A percentile compares a stretch with the other conserved stretches of the same genome.
Evolutionary conservation across 2,113 vertebrate genomes (phyloP).

Genomic region (Plestiodon gilberti): DNA sequence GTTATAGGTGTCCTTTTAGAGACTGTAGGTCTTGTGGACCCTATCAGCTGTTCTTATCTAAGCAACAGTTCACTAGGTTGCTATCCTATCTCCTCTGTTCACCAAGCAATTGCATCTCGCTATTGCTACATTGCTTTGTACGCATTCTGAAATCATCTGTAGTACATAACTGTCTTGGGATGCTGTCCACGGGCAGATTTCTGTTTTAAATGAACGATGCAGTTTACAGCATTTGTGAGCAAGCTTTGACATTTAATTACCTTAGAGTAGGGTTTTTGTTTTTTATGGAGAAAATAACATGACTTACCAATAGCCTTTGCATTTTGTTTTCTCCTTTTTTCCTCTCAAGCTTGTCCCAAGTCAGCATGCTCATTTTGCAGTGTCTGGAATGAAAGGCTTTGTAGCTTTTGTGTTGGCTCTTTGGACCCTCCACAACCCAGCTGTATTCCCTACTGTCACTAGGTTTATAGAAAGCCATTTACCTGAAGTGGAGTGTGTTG

Average conservation of each 20-base stretch:
- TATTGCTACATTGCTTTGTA: not conserved
- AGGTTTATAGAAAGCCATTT: conserved; percentile 17
- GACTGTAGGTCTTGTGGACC: not conserved
- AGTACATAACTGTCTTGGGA: not conserved
- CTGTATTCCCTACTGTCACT: not conserved
- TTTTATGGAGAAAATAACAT: not conserved
- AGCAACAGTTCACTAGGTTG: not conserved
- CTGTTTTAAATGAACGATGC: not conserved
- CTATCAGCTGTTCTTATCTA: not conserved
- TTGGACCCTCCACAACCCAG: not conserved
- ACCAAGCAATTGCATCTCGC: not conserved
- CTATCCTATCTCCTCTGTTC: not conserved
- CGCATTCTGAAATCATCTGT: not conserved
- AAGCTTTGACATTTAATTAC: not conserved
- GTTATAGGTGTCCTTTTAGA: not conserved
- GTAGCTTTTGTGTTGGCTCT: not conserved
- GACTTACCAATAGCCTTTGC: not conserved
- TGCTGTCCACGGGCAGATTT: not conserved
- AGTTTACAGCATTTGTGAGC: not conserved
- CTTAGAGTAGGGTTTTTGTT: not conserved
- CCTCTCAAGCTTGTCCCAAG: not conserved
- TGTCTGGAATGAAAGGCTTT: not conserved
- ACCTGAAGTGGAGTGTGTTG: not conserved
- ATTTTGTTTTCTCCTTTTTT: not conserved
- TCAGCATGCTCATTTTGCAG: not conserved